Percentiles rank a stretch among this genome's conserved stretches.
Conservation (phyloP, 1,140 invertebrate genomes). For the Oedothorax gibbosus region DNA sequence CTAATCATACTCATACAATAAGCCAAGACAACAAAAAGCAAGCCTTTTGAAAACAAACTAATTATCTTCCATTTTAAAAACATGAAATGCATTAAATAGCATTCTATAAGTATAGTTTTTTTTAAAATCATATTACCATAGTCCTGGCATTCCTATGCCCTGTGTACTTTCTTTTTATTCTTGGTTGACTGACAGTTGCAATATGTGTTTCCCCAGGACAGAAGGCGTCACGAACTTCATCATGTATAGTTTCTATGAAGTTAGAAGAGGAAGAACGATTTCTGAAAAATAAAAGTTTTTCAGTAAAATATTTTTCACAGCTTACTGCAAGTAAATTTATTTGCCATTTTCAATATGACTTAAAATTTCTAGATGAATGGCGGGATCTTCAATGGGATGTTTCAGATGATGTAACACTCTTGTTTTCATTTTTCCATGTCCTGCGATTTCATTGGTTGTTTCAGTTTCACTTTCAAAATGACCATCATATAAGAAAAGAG, state of each 20-base stretch:
- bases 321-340: too few species aligned
- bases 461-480: too few species aligned
- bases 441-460: too few species aligned
- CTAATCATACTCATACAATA: background rate
- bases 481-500: too few species aligned
- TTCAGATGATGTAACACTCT: too few species aligned
- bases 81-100: background rate
- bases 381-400: too few species aligned
- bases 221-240: constrained; percentile 11
- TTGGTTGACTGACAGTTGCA: constrained; percentile 72
- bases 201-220: constrained; percentile 44
- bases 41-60: background rate
- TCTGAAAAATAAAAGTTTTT: constrained; percentile 3
- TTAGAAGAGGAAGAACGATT: background rate
- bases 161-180: constrained; percentile 77
- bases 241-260: constrained; percentile 46
- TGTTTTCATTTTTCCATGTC: too few species aligned
- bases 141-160: constrained; percentile 85
- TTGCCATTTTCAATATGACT: too few species aligned
- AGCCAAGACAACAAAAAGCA: background rate
- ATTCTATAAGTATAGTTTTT: too few species aligned
- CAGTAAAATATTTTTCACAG: background rate
- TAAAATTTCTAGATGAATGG: too few species aligned
- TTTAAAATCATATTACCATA: constrained; percentile 67
- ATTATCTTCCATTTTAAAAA: background rate